Conservation (phyloP, 1,140 invertebrate genomes). For the Rhopalosiphum maidis region DNA sequence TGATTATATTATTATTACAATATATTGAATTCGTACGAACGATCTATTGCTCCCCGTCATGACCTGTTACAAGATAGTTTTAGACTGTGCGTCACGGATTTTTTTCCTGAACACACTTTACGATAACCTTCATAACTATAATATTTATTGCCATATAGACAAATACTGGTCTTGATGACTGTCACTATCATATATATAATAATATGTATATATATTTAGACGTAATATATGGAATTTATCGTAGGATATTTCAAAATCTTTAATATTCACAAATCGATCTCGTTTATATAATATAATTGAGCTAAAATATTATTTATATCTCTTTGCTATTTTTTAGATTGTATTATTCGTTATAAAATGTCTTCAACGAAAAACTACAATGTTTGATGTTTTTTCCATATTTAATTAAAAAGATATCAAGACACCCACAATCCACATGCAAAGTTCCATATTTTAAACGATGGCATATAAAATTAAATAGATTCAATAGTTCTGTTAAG, state of each 20-base stretch:
- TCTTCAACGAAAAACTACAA: too few relatives aligned
- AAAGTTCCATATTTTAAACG: too few relatives aligned
- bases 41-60: slow-evolving; percentile 14
- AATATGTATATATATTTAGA: not conserved
- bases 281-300: not conserved
- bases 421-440: too few relatives aligned
- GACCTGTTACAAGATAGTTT: slow-evolving; percentile 19
- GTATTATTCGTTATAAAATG: not conserved
- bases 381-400: too few relatives aligned
- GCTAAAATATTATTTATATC: not conserved
- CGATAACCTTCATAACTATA: slow-evolving; percentile 11
- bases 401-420: too few relatives aligned
- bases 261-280: not conserved
- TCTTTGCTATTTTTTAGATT: not conserved
- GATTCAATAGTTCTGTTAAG: too few relatives aligned
- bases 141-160: slow-evolving; percentile 17
- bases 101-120: not conserved
- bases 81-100: not conserved
- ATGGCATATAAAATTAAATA: too few relatives aligned
- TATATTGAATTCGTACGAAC: not conserved
- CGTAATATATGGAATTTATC: not conserved
- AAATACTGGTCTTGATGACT: slow-evolving; percentile 13
- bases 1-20: not conserved
- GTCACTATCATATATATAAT: not conserved
- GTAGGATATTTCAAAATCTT: not conserved